A percentile compares a stretch with the other conserved stretches of the same genome.
Evolutionary conservation across 1,140 invertebrate genomes (phyloP).

Genomic region (Ooceraea biroi): DNA sequence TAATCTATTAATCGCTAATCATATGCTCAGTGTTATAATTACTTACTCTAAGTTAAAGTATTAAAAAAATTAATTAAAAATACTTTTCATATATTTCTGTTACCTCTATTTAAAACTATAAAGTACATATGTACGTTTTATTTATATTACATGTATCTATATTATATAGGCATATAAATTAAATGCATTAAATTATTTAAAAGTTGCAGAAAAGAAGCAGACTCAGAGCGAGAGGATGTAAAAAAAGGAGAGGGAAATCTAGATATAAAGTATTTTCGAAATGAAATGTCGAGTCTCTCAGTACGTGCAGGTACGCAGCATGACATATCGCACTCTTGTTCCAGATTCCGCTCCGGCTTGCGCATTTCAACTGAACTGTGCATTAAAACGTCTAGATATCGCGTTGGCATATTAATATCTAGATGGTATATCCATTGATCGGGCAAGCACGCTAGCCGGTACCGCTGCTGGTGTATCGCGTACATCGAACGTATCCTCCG

Average conservation of each 20-base stretch:
- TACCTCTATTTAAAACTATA: no score
- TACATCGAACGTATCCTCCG: neutral
- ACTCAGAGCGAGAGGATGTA: neutral
- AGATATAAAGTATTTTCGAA: neutral
- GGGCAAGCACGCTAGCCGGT: neutral
- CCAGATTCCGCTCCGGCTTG: slow-evolving; percentile 25
- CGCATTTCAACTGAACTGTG: slow-evolving; percentile 35
- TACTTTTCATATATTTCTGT: no score
- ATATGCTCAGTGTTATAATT: no score
- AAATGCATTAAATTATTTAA: no score
- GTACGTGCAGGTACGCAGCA: neutral
- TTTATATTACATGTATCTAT: no score
- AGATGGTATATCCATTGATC: slow-evolving; percentile 48
- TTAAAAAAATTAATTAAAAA: no score
- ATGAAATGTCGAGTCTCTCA: neutral
- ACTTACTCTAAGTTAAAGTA: no score
- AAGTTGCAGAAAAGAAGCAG: neutral
- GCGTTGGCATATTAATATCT: slow-evolving; percentile 33
- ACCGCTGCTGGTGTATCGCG: neutral
- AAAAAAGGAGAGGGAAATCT: neutral
- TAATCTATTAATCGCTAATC: no score
- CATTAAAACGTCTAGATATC: slow-evolving; percentile 40
- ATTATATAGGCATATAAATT: no score
- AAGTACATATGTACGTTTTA: no score
- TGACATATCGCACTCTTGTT: slow-evolving; percentile 38